Percentiles rank a stretch among this genome's conserved stretches.
These are phyloP conservation scores for Cetoscarus ocellatus DNA, from an alignment of 2,797 vertebrate genomes.

Conservation along the genomic window DNA sequence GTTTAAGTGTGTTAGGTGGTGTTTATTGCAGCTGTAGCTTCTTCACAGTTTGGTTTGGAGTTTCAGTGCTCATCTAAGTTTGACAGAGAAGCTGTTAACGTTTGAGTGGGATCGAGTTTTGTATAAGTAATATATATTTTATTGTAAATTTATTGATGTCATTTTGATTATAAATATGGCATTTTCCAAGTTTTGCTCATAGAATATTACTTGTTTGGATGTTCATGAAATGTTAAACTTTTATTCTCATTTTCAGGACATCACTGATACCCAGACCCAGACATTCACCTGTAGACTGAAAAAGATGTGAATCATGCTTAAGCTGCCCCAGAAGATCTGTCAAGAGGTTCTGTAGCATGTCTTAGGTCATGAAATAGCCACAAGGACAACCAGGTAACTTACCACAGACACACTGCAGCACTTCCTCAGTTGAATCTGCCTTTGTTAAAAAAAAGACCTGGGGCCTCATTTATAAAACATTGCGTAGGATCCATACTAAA, in stretches of 20 bases:
- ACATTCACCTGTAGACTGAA: too few relatives aligned
- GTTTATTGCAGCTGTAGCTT: slow-evolving; percentile 60
- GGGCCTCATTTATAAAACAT: too few relatives aligned
- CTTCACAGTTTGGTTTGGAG: slow-evolving; percentile 57
- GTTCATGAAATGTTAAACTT: slow-evolving; percentile 16
- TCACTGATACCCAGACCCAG: slow-evolving; percentile 5
- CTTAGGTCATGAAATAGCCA: slow-evolving; percentile 17
- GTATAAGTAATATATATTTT: too few relatives aligned
- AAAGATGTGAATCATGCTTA: too few relatives aligned
- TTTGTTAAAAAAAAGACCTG: too few relatives aligned
- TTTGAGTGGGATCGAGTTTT: too few relatives aligned
- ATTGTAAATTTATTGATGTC: not conserved
- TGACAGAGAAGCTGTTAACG: slow-evolving; percentile 19
- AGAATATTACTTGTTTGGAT: slow-evolving; percentile 7
- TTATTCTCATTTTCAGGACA: slow-evolving; percentile 44
- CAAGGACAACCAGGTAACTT: slow-evolving; percentile 47
- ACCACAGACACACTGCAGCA: not conserved
- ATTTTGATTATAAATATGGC: slow-evolving; percentile 3
- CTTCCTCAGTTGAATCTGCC: not conserved
- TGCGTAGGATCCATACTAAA: too few relatives aligned
- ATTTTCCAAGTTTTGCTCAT: slow-evolving; percentile 5
- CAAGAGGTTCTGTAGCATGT: slow-evolving; percentile 21
- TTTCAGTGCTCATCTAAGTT: slow-evolving; percentile 27
- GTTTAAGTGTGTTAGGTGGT: slow-evolving; percentile 72
- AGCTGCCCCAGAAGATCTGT: not conserved